Evolutionary conservation across 2,113 vertebrate genomes (phyloP), one percentile per base, ranked within the genome.

Genomic region (Mesoclemmys tuberculata): DNA sequence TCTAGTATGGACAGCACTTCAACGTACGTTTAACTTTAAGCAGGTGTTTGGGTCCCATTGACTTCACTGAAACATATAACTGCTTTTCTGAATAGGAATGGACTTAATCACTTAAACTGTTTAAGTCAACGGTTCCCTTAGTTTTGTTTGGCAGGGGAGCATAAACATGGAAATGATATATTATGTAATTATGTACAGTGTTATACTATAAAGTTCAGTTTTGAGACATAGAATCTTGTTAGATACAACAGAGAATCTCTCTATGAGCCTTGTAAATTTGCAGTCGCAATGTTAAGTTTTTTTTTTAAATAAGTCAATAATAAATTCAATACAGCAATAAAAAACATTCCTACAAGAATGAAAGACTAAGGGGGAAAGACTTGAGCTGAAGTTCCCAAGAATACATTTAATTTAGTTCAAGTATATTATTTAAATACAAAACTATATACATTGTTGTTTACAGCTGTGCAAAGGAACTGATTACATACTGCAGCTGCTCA

Each of bases 401-500:
- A 94, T 88, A 82, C 86, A 94, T 84, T 95, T 46, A 81, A 90
- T 89, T 89, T 58, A 49, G 81, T 90, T 46, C 74, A 55, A 77
- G 55, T 55, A 38, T 74, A 90, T 24, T 48, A 11, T 87, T 24
- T 83, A 48, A 44, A 83, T 61, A 61, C 46, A 58, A 61, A 35
- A 75, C 38, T 54, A 18, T 44, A 75, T 85, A 44, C 38, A 85
- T 2, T 38, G 31, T 35, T 14, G 29, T 48, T 26, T 27, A 75
- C 24, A 75, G 41, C 19, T 71, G 38, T n/a, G n/a, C 58, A 74
- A 81, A 83, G 86, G 52, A 88, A 75, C 52, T n/a, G 46, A 93
- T 82, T 35, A 35, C 10, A 27, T 0, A 61, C 0, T 48, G 61
- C 79, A 85, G 82, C 80, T 74, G 77, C 29, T 90, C 82, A 88